Evolutionary conservation across 1,140 invertebrate species (phyloP).

Genomic region (Littorina saxatilis): DNA sequence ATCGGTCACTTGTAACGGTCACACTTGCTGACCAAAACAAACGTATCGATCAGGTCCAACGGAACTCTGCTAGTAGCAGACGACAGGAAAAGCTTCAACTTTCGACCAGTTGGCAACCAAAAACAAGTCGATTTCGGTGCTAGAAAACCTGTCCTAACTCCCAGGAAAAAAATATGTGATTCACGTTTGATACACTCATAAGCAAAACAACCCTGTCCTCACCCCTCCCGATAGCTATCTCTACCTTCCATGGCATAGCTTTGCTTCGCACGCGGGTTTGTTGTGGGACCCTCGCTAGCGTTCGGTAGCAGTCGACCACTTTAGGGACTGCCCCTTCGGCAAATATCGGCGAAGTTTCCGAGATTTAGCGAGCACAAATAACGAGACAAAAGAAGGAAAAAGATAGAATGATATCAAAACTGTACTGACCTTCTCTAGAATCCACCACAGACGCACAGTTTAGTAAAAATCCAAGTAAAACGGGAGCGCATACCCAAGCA

Average conservation of each 20-base stretch:
- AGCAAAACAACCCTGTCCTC: not conserved
- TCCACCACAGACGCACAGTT: slow-evolving; percentile 24
- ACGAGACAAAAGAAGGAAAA: not conserved
- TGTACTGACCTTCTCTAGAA: slow-evolving; percentile 35
- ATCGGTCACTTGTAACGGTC: no score
- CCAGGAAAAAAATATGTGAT: not conserved
- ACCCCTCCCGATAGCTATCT: not conserved
- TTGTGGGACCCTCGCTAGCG: slow-evolving; percentile 22
- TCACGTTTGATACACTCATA: not conserved
- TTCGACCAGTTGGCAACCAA: no score
- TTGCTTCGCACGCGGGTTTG: slow-evolving; percentile 11
- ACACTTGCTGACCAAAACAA: no score
- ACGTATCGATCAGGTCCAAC: no score
- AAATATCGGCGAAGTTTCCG: not conserved
- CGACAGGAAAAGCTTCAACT: no score
- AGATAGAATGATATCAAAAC: not conserved
- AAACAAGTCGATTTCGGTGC: no score
- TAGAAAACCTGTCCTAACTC: no score
- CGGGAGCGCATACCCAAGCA: slow-evolving; percentile 38
- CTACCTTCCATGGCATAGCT: not conserved
- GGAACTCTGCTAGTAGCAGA: no score
- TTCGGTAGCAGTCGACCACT: slow-evolving; percentile 25
- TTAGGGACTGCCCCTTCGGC: not conserved
- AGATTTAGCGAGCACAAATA: not conserved
- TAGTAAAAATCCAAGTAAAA: slow-evolving; percentile 38